Evolutionary conservation across 64 coral and sea anemone species (phyloP).

Genomic region (Dendronephthya gigantea): DNA sequence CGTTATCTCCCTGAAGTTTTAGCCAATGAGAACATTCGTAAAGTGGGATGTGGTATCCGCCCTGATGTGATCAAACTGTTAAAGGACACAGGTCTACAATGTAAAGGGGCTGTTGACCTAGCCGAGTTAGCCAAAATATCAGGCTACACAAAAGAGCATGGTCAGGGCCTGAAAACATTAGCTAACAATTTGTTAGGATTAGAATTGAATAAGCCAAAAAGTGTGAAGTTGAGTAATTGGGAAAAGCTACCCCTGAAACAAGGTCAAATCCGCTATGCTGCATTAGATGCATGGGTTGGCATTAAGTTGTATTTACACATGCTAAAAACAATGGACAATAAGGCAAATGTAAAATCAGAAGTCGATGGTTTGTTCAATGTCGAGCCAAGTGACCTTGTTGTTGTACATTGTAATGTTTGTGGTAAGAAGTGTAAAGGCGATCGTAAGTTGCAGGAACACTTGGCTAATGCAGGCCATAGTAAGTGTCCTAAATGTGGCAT

Average conservation of each 20-base stretch:
- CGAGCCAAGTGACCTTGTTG: not conserved
- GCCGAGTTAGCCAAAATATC: conserved; percentile 41
- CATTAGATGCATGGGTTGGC: conserved; percentile 82
- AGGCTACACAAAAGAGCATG: not conserved
- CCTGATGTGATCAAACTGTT: conserved; percentile 58
- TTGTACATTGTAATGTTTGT: conserved; percentile 34
- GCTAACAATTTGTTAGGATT: conserved; percentile 45
- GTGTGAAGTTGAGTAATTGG: conserved; percentile 64
- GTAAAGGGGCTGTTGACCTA: conserved; percentile 56
- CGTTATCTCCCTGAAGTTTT: conserved; percentile 39
- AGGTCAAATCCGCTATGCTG: conserved; percentile 71
- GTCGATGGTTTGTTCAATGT: not conserved
- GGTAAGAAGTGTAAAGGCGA: conserved; percentile 33
- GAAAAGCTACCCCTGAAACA: conserved; percentile 54
- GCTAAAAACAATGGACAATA: not conserved
- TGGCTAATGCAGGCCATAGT: conserved; percentile 14
- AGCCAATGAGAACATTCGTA: conserved; percentile 38
- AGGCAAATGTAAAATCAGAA: not conserved
- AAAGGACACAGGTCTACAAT: conserved; percentile 44
- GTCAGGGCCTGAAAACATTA: conserved; percentile 57
- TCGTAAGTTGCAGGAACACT: conserved; percentile 18
- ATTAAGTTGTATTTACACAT: conserved; percentile 59
- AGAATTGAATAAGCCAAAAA: conserved; percentile 58
- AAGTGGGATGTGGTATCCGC: conserved; percentile 87
- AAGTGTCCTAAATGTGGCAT: conserved; percentile 40